Base-by-base conservation (phyloP, 2,113 vertebrate genomes). In the Cromileptes altivelis region DNA sequence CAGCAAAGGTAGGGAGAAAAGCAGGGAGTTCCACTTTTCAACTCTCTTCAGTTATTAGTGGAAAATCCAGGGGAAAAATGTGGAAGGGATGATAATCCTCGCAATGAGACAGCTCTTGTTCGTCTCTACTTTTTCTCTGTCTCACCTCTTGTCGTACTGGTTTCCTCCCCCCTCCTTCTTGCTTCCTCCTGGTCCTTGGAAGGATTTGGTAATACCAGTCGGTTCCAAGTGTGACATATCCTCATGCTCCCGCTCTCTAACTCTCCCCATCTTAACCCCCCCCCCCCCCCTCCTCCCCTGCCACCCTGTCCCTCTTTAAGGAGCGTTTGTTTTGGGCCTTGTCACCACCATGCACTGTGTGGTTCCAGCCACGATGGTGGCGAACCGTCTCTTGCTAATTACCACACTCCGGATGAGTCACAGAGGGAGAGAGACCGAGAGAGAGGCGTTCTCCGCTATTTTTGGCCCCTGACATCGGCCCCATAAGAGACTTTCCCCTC, bases 321-420 rank as follows among this genome's bases (percentile, higher is more conserved):
- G 80, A 84, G 79, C 95, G 93, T 95, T 93, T 95, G 95, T 93
- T 95, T 95, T 94, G 94, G 94, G 92, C 91, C 93, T 92, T 85
- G 90, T 95, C 93, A 89, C 90, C 86, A 89, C 85, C 87, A 68
- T 61, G 92, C 82, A 78, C 93, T 80, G 78, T 95, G 86, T 91
- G 86, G 71, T 94, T 95, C 91, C 89, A 95, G 89, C 91, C 76
- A 78, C 78, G 90, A 79, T 92, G 94, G 92, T 94, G 95, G 94
- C 75, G 85, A 89, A 93, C 90, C 93, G 81, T 94, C 93, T 93
- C 89, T 86, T 70, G 88, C 89, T 95, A 95, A 95, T 96, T 95
- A 93, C 88, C 84, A 17, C 86, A 88, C 82, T 88, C 63, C 81
- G 83, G 68, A 87, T 88, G 87, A 93, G 88, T 93, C 91, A 95